Evolutionary conservation across 1,140 invertebrate species (phyloP), one percentile per base, ranked within the genome.

Genomic region (Campoletis sonorensis): DNA sequence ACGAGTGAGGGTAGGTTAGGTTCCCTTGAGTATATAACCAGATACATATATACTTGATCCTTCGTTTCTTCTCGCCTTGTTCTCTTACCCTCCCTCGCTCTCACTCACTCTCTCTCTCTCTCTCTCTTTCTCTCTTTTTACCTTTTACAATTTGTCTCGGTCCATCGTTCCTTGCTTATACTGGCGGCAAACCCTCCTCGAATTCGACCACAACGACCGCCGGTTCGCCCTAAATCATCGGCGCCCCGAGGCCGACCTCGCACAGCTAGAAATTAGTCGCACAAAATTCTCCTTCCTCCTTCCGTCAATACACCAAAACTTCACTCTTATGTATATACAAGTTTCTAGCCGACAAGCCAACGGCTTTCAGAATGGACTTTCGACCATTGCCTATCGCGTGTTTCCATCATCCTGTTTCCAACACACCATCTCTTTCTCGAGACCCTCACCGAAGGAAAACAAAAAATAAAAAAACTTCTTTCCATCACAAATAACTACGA

Each of bases 191-290:
- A 23, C n/a, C 61, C 61, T 61, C 54, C 37, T 30, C 13, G 21
- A 51, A 27, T 21, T 64, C 58, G 76, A 77, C 79, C 64, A 11
- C 61, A 58, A 18, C 73, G 78, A 67, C 78, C 79, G 18, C 54
- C 18, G 81, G 76, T 51, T 73, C 64, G 27, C 54, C 79, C 81
- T 86, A 86, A 88, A 88, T 87, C 83, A 88, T 86, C 79, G 86
- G 81, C 79, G 78, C 80, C 78, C 81, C 82, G 67, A 51, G 80
- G 80, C 68, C 71, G 37, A 54, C 68, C 72, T 40, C 68, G 26
- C 54, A 45, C 81, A 76, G n/a, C 67, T 54, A 82, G 81, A 21
- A 82, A 84, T 84, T 84, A 84, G 83, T 73, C 64, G 45, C 26
- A 37, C 81, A 72, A 78, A 77, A 26, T 33, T 54, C 70, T 79